Base-by-base conservation (phyloP, 2,888 invertebrate genomes). In the Cerastoderma edule region DNA sequence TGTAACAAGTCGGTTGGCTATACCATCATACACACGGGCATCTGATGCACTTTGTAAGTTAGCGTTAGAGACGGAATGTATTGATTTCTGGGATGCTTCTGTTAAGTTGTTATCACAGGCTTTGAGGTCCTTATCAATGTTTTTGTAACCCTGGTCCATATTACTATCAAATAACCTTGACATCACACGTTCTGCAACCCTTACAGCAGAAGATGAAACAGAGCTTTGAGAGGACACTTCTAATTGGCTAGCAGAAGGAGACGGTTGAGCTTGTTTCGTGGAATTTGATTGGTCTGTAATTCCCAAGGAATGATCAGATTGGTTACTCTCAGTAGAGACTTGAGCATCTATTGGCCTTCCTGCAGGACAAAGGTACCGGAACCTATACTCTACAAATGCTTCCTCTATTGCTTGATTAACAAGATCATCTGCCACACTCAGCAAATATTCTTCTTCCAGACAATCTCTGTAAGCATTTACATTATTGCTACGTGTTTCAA, bases 301-400 rank as follows among this genome's bases (percentile, higher is more conserved):
- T 63, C 72, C 75, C 33, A 63, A 72, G 73, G 81, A 81, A 78
- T 76, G 81, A 54, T 76, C 75, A 30, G 74, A 78, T 66, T 78
- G 72, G 71, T 71, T 75, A 67, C 77, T 75, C 24, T 75, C 81
- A 33, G 63, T 53, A 35, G 73, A 57, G 32, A 68, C 32, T 44
- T 74, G 74, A 39, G 71, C 33, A 35, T 64, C 64, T 54, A 64
- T 28, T 32, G 33, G 53, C 46, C 64, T 64, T 35, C 24, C 24
- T 19, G 33, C 24, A 50, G 33, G 33, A 32, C 30, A 33, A 35
- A 67, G 27, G 60, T 70, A 71, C 33, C 66, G 33, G 32, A 74
- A 76, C 35, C 39, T 70, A 71, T 78, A 81, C 30, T 81, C 81
- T 35, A 68, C 44, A 8, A 81, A 63, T 27, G 78, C 81, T 39